A percentile compares a stretch with the other conserved stretches of the same genome.
phyloP scores from a whole-genome alignment of 2,113 vertebrate species.

The Grammomys dolichurus region DNA sequence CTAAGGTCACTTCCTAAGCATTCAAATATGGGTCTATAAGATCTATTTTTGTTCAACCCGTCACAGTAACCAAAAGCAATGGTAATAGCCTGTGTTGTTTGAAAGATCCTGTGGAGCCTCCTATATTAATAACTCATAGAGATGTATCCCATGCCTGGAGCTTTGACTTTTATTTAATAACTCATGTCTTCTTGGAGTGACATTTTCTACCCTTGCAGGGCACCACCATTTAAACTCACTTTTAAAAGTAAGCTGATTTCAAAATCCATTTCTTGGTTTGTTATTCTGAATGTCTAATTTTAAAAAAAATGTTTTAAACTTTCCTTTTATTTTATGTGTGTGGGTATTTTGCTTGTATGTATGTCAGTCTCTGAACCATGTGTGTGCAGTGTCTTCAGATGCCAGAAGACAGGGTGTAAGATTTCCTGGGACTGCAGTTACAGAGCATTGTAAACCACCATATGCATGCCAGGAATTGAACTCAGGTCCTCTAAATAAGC shows the following conservation, averaged over 20 bases:
- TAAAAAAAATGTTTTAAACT: not conserved
- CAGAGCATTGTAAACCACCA: not conserved
- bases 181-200: not conserved
- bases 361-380: not conserved
- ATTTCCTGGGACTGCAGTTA: not conserved
- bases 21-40: not conserved
- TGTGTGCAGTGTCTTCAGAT: not conserved
- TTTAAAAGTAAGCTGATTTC: not conserved
- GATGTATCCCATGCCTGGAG: not conserved
- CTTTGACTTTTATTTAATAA: not conserved
- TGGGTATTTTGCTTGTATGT: not conserved
- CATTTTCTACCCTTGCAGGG: not conserved
- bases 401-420: not conserved
- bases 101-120: not conserved
- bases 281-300: not conserved
- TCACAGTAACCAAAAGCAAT: not conserved
- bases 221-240: not conserved
- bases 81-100: not conserved
- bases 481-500: not conserved
- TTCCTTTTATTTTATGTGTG: not conserved
- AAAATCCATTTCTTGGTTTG: not conserved
- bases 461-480: not conserved
- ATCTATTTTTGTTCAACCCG: not conserved
- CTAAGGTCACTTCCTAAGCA: not conserved
- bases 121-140: not conserved